A percentile compares a stretch with the other conserved stretches of the same genome.
Evolutionary conservation across 1,140 invertebrate species (phyloP).

Genomic region (Drosophila punjabiensis): DNA sequence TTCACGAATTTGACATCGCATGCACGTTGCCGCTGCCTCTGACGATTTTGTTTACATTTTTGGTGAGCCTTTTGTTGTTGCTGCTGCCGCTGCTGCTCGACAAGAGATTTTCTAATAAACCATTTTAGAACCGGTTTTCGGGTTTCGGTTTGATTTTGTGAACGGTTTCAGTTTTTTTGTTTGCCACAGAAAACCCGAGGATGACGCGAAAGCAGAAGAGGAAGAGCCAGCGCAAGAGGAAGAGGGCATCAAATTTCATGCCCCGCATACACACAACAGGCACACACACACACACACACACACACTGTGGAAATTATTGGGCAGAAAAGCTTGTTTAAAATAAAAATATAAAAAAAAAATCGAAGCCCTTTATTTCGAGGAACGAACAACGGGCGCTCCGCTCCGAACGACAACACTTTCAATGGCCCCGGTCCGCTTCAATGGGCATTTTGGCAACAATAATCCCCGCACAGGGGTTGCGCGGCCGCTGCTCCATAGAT

Average conservation of each 20-base stretch:
- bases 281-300: constrained; percentile 3
- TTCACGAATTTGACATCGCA: constrained; percentile 8
- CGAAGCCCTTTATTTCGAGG: constrained; percentile 72
- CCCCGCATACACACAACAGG: constrained; percentile 48
- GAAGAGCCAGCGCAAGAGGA: constrained; percentile 39
- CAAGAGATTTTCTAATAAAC: constrained; percentile 82
- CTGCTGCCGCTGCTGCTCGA: constrained; percentile 52
- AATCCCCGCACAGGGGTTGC: constrained; percentile 48
- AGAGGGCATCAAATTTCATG: constrained; percentile 79
- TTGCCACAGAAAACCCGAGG: constrained; percentile 44
- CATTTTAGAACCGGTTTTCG: constrained; percentile 80
- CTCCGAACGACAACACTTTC: constrained; percentile 70
- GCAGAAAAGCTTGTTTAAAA: constrained; percentile 79
- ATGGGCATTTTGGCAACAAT: constrained; percentile 65
- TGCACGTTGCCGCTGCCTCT: constrained; percentile 23
- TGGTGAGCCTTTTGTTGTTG: constrained; percentile 48
- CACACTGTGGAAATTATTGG: constrained; percentile 46
- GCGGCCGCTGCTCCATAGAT: constrained; percentile 60
- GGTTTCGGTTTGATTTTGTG: constrained; percentile 71
- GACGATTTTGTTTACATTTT: constrained; percentile 81
- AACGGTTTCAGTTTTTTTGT: constrained; percentile 72
- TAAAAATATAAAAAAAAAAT: constrained; percentile 60
- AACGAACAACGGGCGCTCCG: constrained; percentile 42
- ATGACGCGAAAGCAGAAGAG: constrained; percentile 55
- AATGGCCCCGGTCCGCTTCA: constrained; percentile 62